Evolutionary conservation across 2,888 invertebrate species (phyloP).

Genomic region (Adelognathus sp.): DNA sequence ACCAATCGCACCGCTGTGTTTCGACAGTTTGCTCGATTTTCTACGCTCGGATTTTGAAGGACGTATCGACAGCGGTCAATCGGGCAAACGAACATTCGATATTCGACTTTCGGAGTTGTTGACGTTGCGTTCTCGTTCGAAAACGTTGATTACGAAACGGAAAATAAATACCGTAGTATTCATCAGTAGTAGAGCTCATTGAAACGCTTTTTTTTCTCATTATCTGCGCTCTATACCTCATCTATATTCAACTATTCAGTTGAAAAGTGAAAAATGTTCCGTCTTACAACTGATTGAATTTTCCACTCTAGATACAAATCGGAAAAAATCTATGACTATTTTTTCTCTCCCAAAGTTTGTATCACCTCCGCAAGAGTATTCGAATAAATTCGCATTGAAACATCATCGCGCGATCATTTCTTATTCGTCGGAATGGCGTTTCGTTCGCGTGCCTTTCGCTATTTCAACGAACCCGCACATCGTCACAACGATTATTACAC

Average conservation of each 20-base stretch:
- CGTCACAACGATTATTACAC: conserved; percentile 13
- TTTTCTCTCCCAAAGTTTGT: background rate
- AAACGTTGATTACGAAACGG: background rate
- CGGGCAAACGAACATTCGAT: conserved; percentile 43
- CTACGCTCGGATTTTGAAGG: background rate
- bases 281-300: too few relatives aligned
- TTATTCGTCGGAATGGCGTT: background rate
- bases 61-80: conserved; percentile 28
- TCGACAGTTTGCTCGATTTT: background rate
- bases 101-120: conserved; percentile 34
- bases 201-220: too few relatives aligned
- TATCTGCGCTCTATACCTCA: too few relatives aligned
- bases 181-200: too few relatives aligned
- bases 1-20: conserved; percentile 34
- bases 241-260: too few relatives aligned
- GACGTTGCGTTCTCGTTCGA: conserved; percentile 1
- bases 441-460: background rate
- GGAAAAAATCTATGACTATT: background rate
- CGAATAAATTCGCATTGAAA: conserved; percentile 1
- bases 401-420: background rate
- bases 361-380: background rate
- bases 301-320: too few relatives aligned
- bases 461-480: background rate
- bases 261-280: too few relatives aligned
- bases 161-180: too few relatives aligned